These are phyloP conservation scores for Neodiprion fabricii DNA, from an alignment of 1,140 invertebrate genomes.

Conservation along the genomic window DNA sequence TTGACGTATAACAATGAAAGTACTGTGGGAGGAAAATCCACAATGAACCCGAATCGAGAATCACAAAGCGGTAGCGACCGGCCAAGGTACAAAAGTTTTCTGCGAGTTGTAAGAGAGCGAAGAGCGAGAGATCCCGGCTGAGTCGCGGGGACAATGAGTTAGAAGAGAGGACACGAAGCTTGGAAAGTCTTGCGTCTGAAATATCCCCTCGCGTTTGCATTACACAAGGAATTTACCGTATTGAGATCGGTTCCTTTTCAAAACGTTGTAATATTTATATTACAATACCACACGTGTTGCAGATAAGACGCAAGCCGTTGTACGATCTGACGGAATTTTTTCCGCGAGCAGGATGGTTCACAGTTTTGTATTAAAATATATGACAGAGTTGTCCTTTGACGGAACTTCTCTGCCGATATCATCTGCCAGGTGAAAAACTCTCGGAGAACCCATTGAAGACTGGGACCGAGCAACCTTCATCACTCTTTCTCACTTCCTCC, in stretches of 20 bases:
- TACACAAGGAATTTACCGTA: background rate
- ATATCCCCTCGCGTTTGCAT: background rate
- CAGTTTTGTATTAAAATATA: no score
- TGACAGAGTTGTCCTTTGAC: no score
- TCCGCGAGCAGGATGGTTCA: no score
- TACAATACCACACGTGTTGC: background rate
- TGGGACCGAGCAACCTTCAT: no score
- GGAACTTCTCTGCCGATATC: no score
- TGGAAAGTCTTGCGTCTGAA: background rate
- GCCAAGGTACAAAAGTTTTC: constrained; percentile 29
- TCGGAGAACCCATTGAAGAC: no score
- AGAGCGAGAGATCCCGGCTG: background rate
- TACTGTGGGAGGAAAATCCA: constrained; percentile 31
- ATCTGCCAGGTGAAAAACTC: no score
- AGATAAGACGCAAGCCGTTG: background rate
- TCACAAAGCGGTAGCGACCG: constrained; percentile 11
- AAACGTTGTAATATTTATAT: background rate
- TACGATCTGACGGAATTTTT: background rate
- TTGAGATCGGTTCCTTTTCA: background rate
- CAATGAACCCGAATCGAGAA: constrained; percentile 13
- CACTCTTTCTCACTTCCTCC: no score
- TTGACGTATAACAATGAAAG: constrained; percentile 24
- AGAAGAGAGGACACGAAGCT: background rate
- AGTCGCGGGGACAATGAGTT: background rate
- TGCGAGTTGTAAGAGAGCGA: constrained; percentile 16